Evolutionary conservation across 2,888 invertebrate genomes (phyloP), one percentile per base, ranked within the genome.

Genomic region (Heliconius charithonia): DNA sequence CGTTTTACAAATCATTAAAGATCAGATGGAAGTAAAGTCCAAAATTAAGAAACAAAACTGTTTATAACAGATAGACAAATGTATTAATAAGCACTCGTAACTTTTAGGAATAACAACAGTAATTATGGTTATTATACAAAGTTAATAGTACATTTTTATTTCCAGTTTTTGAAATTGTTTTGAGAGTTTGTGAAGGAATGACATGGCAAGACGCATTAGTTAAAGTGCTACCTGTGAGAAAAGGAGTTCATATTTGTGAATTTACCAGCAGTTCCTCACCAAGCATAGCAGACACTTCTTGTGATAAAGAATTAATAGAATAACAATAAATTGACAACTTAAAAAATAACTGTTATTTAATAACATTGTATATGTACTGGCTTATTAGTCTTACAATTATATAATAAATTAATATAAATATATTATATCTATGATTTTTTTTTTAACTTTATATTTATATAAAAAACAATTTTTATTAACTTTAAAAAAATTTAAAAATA

Each of bases 131-230:
- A 10, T n/a, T 3, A n/a, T 59, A n/a, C 3, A n/a, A 59, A 59
- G 10, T 59, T n/a, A n/a, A 41, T 9, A 22, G 51, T 22, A 19
- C 16, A 56, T 81, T 79, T 80, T 77, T 76, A 82, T 80, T 96
- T 96, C 32, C 91, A 98, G 98, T 98, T 69, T 98, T 98, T 90
- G 97, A 98, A 93, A 97, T 98, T 86, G 90, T 98, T 72, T 91
- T 98, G 45, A 95, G 96, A 84, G 96, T 98, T 10, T 96, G 96
- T n/a, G 97, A 97, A 92, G 98, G 97, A 4, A 95, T 96, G 86
- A 93, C 96, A 0, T 98, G 98, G 97, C 96, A 97, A 86, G 97
- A 98, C 75, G 96, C 98, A 1, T 96, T 98, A 82, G 93, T 98
- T 83, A 94, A 96, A 87, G 97, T 97, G 4, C 93, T 98, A 82